Evolutionary conservation across 2,888 invertebrate genomes (phyloP).

Genomic region (Polydrusus cervinus): DNA sequence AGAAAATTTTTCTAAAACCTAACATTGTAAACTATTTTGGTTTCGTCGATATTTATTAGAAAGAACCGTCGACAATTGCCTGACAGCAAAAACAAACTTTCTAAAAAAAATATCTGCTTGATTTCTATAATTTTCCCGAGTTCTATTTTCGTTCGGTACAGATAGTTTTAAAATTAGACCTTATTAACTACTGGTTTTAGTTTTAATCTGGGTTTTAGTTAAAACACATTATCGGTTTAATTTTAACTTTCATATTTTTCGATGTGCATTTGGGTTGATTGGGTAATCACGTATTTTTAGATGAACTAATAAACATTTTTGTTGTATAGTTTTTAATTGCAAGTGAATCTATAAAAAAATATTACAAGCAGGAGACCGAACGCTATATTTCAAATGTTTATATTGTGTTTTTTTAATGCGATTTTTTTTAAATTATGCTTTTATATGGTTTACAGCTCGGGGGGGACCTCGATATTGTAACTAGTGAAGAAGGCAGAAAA

Average conservation of each 20-base stretch:
- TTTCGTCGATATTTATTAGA: neutral
- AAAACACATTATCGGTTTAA: conserved; percentile 42
- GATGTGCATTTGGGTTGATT: neutral
- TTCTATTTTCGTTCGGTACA: neutral
- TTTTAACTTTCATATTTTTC: conserved; percentile 20
- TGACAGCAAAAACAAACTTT: conserved; percentile 4
- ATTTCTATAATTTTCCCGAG: neutral
- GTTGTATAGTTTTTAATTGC: too few relatives aligned
- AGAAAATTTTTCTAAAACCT: too few relatives aligned
- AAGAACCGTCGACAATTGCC: neutral
- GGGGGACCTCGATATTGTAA: too few relatives aligned
- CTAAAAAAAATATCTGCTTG: neutral
- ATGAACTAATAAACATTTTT: neutral
- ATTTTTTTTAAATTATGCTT: too few relatives aligned
- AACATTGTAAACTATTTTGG: neutral
- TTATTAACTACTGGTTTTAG: conserved; percentile 12
- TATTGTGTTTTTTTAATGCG: too few relatives aligned
- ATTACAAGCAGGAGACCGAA: too few relatives aligned
- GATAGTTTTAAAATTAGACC: conserved; percentile 24
- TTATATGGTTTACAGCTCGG: too few relatives aligned
- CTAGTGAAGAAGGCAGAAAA: too few relatives aligned
- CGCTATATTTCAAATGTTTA: too few relatives aligned
- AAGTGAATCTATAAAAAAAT: too few relatives aligned
- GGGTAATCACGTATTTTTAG: neutral
- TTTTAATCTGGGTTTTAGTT: conserved; percentile 19